Conservation (phyloP, 1,140 invertebrate genomes). For the Euwallacea fornicatus region DNA sequence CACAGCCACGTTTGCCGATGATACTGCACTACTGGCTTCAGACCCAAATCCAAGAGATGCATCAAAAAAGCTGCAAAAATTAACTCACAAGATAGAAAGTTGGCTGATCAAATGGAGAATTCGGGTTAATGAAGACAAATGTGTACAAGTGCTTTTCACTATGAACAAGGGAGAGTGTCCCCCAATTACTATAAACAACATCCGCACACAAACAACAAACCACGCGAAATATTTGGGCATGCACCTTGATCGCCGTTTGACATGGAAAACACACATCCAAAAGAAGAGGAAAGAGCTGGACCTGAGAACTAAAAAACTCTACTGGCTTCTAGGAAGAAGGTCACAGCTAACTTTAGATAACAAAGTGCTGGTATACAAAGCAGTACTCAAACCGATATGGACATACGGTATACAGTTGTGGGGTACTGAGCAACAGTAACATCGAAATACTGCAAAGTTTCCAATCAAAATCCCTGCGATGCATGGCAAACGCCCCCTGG, state of each 20-base stretch:
- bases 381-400: constrained; percentile 15
- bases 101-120: constrained; percentile 5
- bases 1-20: constrained; percentile 1
- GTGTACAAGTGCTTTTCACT: constrained; percentile 6
- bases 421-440: constrained; percentile 8
- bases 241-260: not conserved
- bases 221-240: not conserved
- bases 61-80: not conserved
- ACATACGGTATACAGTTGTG: constrained; percentile 14
- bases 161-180: not conserved
- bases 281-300: constrained; percentile 8
- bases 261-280: constrained; percentile 10
- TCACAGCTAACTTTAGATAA: not conserved
- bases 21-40: not conserved
- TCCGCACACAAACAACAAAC: not conserved
- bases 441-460: too few species aligned
- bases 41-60: not conserved
- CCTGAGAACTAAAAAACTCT: constrained; percentile 1
- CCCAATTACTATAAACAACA: constrained; percentile 7
- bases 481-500: too few species aligned
- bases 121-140: not conserved
- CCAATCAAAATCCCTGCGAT: too few species aligned
- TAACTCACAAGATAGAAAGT: not conserved
- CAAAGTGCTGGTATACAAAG: too few species aligned
- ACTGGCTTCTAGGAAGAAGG: constrained; percentile 1